Evolutionary conservation across 2,797 vertebrate species (phyloP).

Genomic region (Pogoniulus pusillus): DNA sequence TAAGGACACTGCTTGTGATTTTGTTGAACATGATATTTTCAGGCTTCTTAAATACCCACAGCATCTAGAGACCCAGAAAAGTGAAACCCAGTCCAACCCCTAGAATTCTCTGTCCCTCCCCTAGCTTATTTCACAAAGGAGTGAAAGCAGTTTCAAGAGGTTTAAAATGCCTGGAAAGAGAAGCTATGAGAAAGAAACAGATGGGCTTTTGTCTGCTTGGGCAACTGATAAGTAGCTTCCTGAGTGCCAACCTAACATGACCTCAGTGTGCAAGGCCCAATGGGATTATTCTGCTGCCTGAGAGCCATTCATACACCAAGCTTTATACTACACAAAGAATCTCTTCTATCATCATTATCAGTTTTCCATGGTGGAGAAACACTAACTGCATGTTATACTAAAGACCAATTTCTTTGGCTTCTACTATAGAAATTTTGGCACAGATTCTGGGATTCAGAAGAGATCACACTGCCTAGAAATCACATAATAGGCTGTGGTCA

Average conservation of each 20-base stretch:
- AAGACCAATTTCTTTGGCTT: background rate
- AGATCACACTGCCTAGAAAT: background rate
- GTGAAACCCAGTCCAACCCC: background rate
- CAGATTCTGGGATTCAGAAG: background rate
- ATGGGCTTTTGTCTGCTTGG: background rate
- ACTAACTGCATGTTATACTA: background rate
- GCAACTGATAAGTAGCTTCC: background rate
- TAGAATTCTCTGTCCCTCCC: background rate
- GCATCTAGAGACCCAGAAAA: background rate
- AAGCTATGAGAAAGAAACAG: background rate
- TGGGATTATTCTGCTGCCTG: background rate
- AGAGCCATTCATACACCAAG: background rate
- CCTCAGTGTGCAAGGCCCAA: accelerated
- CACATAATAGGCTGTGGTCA: accelerated
- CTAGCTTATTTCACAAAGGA: background rate
- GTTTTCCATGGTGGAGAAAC: background rate
- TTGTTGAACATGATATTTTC: background rate
- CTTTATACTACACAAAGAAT: background rate
- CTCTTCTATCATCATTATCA: background rate
- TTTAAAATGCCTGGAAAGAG: background rate
- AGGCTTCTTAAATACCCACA: background rate
- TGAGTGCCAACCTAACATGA: accelerated
- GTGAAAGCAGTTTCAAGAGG: background rate
- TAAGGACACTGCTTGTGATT: background rate
- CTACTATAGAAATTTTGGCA: background rate